phyloP scores from a whole-genome alignment of 2,888 invertebrate species.

The Patella ulyssiponensis region DNA sequence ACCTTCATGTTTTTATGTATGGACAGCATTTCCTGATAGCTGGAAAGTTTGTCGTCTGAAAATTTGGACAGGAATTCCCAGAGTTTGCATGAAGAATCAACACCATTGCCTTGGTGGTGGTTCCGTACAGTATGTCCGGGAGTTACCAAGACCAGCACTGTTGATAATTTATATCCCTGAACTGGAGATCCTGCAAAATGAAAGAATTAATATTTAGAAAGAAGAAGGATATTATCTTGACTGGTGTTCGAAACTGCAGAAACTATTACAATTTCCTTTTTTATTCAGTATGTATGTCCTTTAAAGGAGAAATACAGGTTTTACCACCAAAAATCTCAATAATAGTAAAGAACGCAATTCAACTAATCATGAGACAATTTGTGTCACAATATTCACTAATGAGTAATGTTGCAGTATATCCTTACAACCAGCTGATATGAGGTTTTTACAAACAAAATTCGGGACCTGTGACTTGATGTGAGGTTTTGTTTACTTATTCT shows the following conservation, averaged over 20 bases:
- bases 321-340: no score
- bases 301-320: not conserved
- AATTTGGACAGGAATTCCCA: not conserved
- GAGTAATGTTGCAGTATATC: no score
- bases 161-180: not conserved
- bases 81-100: not conserved
- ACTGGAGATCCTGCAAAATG: not conserved
- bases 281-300: not conserved
- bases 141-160: not conserved
- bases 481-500: no score
- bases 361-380: no score
- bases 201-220: not conserved
- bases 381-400: no score
- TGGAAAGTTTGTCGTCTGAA: not conserved
- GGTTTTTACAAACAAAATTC: no score
- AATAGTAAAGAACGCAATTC: no score
- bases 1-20: slow-evolving; percentile 21
- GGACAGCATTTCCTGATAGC: not conserved
- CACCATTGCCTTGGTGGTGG: no score
- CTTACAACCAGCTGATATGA: no score
- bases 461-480: no score
- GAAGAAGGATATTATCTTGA: not conserved
- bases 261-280: not conserved
- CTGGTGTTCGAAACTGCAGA: not conserved
- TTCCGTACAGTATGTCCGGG: not conserved